Conservation (phyloP, 2,797 vertebrate species). For the Arrhamphus sclerolepis region DNA sequence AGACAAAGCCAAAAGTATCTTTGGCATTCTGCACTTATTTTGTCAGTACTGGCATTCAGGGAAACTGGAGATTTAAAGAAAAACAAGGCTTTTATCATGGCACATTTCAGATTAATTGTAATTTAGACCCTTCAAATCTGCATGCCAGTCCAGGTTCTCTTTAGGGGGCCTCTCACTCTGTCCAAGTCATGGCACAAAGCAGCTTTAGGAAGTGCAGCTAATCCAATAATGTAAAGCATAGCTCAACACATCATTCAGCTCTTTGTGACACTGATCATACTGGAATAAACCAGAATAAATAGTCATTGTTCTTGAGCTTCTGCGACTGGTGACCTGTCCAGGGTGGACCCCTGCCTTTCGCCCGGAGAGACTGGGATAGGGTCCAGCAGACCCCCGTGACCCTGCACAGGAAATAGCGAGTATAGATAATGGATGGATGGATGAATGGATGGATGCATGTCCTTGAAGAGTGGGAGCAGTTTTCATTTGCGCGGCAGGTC, state of each 20-base stretch:
- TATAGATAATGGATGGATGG: too few relatives aligned
- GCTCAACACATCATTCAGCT: constrained; percentile 14
- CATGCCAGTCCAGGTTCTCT: constrained; percentile 41
- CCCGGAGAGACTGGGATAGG: too few relatives aligned
- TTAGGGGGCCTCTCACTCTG: constrained; percentile 11
- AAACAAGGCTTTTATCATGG: constrained; percentile 66
- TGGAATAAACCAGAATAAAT: too few relatives aligned
- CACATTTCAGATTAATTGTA: constrained; percentile 52
- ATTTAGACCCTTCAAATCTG: constrained; percentile 60
- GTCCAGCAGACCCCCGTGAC: too few relatives aligned
- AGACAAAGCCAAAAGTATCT: constrained; percentile 72
- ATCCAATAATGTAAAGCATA: constrained; percentile 20
- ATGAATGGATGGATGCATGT: too few relatives aligned
- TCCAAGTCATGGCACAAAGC: constrained; percentile 25
- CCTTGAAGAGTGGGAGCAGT: neutral
- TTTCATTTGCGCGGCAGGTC: constrained; percentile 3
- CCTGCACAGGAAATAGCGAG: too few relatives aligned
- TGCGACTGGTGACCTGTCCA: too few relatives aligned
- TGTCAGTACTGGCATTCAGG: constrained; percentile 65
- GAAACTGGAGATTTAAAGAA: constrained; percentile 58
- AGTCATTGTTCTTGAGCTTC: too few relatives aligned
- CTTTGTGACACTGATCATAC: too few relatives aligned
- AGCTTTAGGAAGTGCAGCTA: constrained; percentile 27
- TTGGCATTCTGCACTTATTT: constrained; percentile 65
- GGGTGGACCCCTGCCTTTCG: too few relatives aligned